Percentiles rank a stretch among this genome's conserved stretches.
These are phyloP conservation scores for Natator depressus DNA, from an alignment of 2,113 vertebrate species.

Conservation along the genomic window DNA sequence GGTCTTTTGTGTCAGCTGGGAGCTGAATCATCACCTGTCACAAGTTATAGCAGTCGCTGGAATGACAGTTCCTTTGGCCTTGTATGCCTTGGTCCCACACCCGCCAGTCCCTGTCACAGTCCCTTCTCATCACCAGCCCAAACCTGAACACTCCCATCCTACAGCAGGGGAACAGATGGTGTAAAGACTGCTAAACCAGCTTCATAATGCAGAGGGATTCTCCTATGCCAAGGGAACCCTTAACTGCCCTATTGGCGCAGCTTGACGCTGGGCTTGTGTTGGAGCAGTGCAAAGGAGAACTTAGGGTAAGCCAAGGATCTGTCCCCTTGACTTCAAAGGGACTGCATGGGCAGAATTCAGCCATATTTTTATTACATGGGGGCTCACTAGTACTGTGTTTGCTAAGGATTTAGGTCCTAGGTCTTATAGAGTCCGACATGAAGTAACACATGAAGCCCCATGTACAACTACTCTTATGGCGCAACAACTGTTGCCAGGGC, in stretches of 20 bases:
- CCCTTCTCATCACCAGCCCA: background rate
- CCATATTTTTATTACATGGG: background rate
- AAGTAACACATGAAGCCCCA: background rate
- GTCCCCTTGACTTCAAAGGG: background rate
- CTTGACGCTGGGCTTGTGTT: background rate
- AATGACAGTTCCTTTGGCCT: rapidly evolving
- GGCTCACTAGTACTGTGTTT: background rate
- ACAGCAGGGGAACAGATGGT: background rate
- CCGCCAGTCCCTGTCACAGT: rapidly evolving
- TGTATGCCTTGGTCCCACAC: background rate
- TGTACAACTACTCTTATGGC: background rate
- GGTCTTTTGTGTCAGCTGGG: background rate
- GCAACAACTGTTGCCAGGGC: background rate
- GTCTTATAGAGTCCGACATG: background rate
- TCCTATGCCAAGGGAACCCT: background rate
- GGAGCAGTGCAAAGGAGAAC: background rate
- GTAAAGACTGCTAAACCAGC: background rate
- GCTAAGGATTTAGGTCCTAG: background rate
- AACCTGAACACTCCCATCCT: background rate
- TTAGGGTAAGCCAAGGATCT: background rate
- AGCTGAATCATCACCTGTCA: background rate
- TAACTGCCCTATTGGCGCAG: too few relatives aligned
- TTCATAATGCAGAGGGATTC: background rate
- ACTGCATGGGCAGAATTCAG: background rate
- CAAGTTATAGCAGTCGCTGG: background rate